These are phyloP conservation scores for Misgurnus mizolepis DNA, from an alignment of 2,113 vertebrate species.

Conservation along the genomic window DNA sequence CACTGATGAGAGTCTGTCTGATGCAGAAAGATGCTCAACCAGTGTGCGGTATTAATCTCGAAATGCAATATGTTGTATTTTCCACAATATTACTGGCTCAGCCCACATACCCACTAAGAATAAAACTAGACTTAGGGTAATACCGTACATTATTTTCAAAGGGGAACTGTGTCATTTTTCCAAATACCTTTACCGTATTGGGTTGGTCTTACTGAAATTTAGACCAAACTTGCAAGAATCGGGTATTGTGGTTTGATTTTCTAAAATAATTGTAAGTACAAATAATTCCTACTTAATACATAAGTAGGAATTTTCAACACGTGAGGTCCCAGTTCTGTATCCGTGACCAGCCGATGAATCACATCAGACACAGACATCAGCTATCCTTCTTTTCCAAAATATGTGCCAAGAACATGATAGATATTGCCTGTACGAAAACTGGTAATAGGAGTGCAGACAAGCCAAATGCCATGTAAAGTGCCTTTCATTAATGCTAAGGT, in stretches of 20 bases:
- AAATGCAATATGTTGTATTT: background rate
- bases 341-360: background rate
- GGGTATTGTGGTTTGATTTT: no score
- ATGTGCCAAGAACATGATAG: slow-evolving; percentile 14
- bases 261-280: no score
- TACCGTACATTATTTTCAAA: no score
- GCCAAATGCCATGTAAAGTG: slow-evolving; percentile 57
- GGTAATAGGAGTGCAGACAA: slow-evolving; percentile 53
- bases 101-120: no score
- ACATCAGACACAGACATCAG: background rate
- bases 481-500: slow-evolving; percentile 50
- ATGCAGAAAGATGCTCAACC: background rate
- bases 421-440: slow-evolving; percentile 47
- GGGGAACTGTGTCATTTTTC: no score
- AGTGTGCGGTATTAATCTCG: background rate
- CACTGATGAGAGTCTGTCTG: slow-evolving; percentile 19
- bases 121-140: no score
- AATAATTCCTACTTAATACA: no score
- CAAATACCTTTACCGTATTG: no score
- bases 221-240: no score
- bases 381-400: background rate
- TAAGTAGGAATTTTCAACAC: no score
- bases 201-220: no score
- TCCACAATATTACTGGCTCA: no score
- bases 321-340: background rate